Percentiles rank a stretch among this genome's conserved stretches.
These are phyloP conservation scores for Drosophila phalerata DNA, from an alignment of 2,888 invertebrate species.

Conservation along the genomic window DNA sequence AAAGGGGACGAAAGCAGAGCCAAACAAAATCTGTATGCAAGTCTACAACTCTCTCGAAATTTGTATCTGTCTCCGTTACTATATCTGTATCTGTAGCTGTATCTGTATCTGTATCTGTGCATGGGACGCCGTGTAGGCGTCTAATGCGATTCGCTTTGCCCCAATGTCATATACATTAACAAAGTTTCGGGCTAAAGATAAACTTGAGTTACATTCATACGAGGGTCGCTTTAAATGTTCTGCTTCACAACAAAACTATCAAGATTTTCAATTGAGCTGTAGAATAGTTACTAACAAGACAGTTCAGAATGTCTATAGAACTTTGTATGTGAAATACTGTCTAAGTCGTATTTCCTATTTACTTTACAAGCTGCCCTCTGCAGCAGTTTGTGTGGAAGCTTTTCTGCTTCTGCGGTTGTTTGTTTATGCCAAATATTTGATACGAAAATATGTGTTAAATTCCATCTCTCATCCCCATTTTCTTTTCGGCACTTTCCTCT, in stretches of 20 bases:
- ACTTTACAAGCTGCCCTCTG: conserved; percentile 37
- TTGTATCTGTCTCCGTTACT: conserved; percentile 20
- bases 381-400: conserved; percentile 25
- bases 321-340: too few relatives aligned
- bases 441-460: conserved; percentile 76
- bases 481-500: conserved; percentile 17
- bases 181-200: conserved; percentile 53
- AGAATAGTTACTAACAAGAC: too few relatives aligned
- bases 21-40: conserved; percentile 40
- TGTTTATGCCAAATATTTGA: conserved; percentile 73
- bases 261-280: background rate
- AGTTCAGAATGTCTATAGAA: too few relatives aligned
- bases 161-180: conserved; percentile 64
- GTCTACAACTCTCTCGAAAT: conserved; percentile 37
- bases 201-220: conserved; percentile 43
- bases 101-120: conserved; percentile 18
- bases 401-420: conserved; percentile 51
- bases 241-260: background rate
- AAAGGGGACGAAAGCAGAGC: conserved; percentile 25
- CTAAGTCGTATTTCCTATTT: background rate
- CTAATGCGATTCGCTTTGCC: conserved; percentile 61
- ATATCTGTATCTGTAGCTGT: conserved; percentile 13
- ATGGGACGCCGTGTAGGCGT: conserved; percentile 43
- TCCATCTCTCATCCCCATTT: conserved; percentile 37
- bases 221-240: conserved; percentile 30